Evolutionary conservation across 2,797 vertebrate genomes (phyloP), one percentile per base, ranked within the genome.

Genomic region (Vultur gryphus): DNA sequence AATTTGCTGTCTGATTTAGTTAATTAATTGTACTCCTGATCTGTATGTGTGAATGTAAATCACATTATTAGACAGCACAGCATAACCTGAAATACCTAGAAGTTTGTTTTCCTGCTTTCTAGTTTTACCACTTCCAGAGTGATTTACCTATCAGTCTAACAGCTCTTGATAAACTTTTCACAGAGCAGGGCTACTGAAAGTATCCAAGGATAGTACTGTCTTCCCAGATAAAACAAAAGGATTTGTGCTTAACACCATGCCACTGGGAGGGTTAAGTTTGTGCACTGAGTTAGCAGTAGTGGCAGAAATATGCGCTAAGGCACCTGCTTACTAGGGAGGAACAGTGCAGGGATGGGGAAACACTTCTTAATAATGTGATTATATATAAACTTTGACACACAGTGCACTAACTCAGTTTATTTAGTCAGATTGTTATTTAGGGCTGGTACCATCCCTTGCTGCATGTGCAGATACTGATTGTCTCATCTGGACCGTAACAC

Each of bases 381-480:
- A 39, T 58, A 2, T 37, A 16, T 33, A 66, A 76, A 24, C 14
- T 86, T 88, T 12, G 28, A 82, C 26, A 79, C 39, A 51, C 19
- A 28, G 8, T 52, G n/a, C 52, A 26, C 25, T 33, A 54, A 35
- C 23, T 83, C 57, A 16, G 10, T 78, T 75, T 81, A 35, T 89
- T 71, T 76, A 66, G 48, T 86, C 12, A 52, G 18, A 20, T 39
- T 79, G 18, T 39, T 84, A 59, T 52, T 93, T 95, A 52, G 73
- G 39, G 10, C 29, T 75, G 29, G 41, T 88, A 58, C 48, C 43
- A 73, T 67, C 41, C 33, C 5, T 66, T 77, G 33, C 59, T 89
- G 51, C 37, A 4, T 25, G 24, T 0, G 0, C 37, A 44, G 43
- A 19, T 78, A 72, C 37, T 26, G 14, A 26, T 82, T 1, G 0